Evolutionary conservation across 92 coral and sea anemone genomes (phyloP).

Genomic region (Palythoa grandiflora): DNA sequence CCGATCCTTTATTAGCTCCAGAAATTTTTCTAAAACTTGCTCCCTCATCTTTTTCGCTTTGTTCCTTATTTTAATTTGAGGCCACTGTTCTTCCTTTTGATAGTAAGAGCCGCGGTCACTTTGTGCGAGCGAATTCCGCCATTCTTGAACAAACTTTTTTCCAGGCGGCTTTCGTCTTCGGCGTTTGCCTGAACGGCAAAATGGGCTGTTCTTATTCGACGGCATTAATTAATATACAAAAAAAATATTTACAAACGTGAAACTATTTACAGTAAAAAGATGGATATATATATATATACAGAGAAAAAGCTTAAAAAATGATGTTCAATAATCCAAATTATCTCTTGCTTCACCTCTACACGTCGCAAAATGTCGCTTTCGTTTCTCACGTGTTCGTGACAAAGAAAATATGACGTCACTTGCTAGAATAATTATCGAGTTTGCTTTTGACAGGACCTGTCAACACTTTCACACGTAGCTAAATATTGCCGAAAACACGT

Average conservation of each 20-base stretch:
- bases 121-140: too few relatives aligned
- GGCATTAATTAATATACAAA: neutral
- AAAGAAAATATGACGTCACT: neutral
- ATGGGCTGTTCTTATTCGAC: neutral
- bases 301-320: neutral
- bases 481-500: slow-evolving; percentile 1
- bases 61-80: neutral
- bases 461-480: slow-evolving; percentile 11
- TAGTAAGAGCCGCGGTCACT: neutral
- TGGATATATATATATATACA: neutral
- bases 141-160: neutral
- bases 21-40: too few relatives aligned
- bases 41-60: neutral
- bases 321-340: slow-evolving; percentile 7
- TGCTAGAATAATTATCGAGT: slow-evolving; percentile 13
- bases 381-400: slow-evolving; percentile 9
- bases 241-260: neutral
- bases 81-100: neutral
- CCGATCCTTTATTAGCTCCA: too few relatives aligned
- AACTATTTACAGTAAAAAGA: slow-evolving; percentile 1
- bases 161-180: too few relatives aligned
- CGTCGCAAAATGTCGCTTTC: slow-evolving; percentile 1
- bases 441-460: slow-evolving; percentile 14
- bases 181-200: neutral
- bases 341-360: slow-evolving; percentile 29